phyloP scores from a whole-genome alignment of 2,888 invertebrate species.

The Zaprionus bogoriensis region DNA sequence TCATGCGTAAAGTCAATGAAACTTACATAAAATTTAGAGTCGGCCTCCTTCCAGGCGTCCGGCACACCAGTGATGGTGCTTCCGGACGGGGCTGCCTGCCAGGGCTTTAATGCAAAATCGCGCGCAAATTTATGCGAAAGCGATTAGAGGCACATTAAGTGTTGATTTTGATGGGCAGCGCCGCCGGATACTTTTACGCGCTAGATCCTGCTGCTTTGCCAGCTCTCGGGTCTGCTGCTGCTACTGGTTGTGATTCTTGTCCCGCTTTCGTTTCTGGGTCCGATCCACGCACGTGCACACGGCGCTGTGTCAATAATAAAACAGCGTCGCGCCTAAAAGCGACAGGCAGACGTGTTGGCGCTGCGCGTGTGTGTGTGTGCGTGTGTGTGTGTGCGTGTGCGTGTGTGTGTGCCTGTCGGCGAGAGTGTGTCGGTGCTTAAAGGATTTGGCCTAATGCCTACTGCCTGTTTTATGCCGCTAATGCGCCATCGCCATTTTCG shows the following conservation, averaged over 20 bases:
- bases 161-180: slow-evolving; percentile 58
- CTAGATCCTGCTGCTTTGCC: slow-evolving; percentile 19
- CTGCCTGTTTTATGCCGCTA: slow-evolving; percentile 66
- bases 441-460: slow-evolving; percentile 72
- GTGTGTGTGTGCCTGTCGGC: too few relatives aligned
- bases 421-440: slow-evolving; percentile 56
- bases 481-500: slow-evolving; percentile 64
- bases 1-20: slow-evolving; percentile 60
- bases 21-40: slow-evolving; percentile 55
- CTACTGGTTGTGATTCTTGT: not conserved
- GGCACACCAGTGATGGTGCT: too few relatives aligned
- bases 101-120: slow-evolving; percentile 62
- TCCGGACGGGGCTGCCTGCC: slow-evolving; percentile 3
- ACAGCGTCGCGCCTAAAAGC: slow-evolving; percentile 49
- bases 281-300: slow-evolving; percentile 38
- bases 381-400: slow-evolving; percentile 9
- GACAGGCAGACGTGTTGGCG: slow-evolving; percentile 10
- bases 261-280: not conserved
- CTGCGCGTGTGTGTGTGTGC: slow-evolving; percentile 4
- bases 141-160: slow-evolving; percentile 72
- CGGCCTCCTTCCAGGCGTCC: not conserved
- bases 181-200: slow-evolving; percentile 17
- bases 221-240: not conserved
- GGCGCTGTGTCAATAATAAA: slow-evolving; percentile 59
- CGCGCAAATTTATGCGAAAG: slow-evolving; percentile 74